Base-by-base conservation (phyloP, 1,140 invertebrate genomes). In the Drosophila persimilis region DNA sequence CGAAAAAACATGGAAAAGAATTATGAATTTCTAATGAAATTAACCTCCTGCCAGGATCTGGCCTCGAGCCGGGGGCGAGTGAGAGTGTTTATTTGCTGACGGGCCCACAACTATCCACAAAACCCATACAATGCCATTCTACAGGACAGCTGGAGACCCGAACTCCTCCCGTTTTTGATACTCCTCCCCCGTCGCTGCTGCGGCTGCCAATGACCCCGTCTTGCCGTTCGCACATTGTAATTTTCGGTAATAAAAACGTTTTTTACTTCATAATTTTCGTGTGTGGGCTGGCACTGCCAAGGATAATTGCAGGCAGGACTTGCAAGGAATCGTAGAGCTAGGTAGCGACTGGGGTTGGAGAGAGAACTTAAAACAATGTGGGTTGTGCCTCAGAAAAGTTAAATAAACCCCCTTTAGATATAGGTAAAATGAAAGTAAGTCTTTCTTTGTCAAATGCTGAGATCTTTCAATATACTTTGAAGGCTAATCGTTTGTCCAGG, bases 11-110 rank as follows among this genome's bases (percentile, higher is more conserved):
- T 48, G 67, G 74, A 69, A 55, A 61, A 52, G 72, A 88, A 81
- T 83, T 88, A 88, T 88, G 83, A 88, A 88, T 88, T 88, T 89
- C 84, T 89, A 88, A 88, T 88, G 83, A 88, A 88, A 88, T 88
- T 88, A 88, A 88, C 53, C 79, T 48, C 66, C 66, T 43, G 66
- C 66, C 57, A 69, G 20, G 65, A 39, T 51, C 26, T 13, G 20
- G 39, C 50, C 5, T 39, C 2, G 17, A 24, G 7, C 8, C 11
- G 7, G 0, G 35, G 0, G 1, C n/a, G 17, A 24, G 26, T 54
- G 13, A 64, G 69, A 75, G 81, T 85, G 81, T 86, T 85, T 85
- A 85, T 81, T 86, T 85, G 81, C 63, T 80, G 81, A 88, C 70
- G 83, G 80, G 61, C 70, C 66, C 64, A 55, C 65, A 73, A 76